A percentile compares a stretch with the other conserved stretches of the same genome.
phyloP scores from a whole-genome alignment of 2,797 vertebrate genomes.

The Poeciliopsis turneri region DNA sequence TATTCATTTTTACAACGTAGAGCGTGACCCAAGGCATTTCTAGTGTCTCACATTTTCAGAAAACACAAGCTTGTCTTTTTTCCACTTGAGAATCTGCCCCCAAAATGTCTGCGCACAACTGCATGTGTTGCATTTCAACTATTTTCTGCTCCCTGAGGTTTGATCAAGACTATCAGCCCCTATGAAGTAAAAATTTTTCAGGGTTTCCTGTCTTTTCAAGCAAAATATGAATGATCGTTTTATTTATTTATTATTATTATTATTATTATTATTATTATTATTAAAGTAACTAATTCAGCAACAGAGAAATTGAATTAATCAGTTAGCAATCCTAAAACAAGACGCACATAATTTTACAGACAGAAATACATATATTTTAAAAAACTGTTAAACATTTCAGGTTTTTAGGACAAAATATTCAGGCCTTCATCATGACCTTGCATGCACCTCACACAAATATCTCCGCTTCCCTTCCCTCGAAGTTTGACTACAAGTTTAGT shows the following conservation, averaged over 20 bases:
- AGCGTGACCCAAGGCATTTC: no score
- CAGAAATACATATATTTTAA: neutral
- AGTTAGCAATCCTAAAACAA: neutral
- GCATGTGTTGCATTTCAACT: neutral
- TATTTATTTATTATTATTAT: neutral
- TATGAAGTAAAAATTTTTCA: neutral
- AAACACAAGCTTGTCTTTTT: neutral
- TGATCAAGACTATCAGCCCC: neutral
- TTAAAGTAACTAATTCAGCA: neutral
- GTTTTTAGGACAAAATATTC: neutral
- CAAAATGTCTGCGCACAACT: neutral
- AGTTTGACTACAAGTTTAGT: neutral
- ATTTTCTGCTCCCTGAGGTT: neutral
- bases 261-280: no score
- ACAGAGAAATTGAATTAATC: neutral
- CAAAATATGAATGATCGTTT: neutral
- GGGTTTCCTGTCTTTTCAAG: neutral
- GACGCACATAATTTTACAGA: neutral
- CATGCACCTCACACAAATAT: neutral
- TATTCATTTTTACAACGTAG: no score
- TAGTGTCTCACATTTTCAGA: no score
- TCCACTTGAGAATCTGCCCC: neutral
- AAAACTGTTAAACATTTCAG: neutral
- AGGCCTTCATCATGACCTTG: neutral
- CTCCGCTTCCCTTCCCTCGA: neutral